Conservation (phyloP, 2,888 invertebrate genomes). For the Ceramica pisi region DNA sequence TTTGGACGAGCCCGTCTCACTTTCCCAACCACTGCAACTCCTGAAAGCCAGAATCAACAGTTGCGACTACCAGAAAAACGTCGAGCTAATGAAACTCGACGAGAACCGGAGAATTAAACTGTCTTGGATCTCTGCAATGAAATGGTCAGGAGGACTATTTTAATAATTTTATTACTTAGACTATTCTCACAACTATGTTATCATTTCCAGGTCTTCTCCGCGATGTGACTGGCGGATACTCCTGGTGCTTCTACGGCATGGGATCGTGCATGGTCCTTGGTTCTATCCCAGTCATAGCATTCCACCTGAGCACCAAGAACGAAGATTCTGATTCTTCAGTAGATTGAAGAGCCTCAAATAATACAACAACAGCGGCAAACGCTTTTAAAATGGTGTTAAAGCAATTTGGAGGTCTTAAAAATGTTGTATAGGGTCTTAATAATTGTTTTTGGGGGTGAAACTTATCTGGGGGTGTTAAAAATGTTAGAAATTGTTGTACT, state of each 20-base stretch:
- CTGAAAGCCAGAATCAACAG: too few relatives aligned
- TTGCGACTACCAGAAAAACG: too few relatives aligned
- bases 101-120: too few relatives aligned
- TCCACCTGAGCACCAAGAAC: slow-evolving; percentile 84
- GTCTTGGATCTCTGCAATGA: too few relatives aligned
- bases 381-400: slow-evolving; percentile 13
- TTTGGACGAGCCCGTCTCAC: too few relatives aligned
- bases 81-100: too few relatives aligned
- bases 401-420: not conserved
- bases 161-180: not conserved
- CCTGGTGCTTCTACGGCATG: slow-evolving; percentile 94
- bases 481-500: too few relatives aligned
- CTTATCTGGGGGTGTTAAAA: too few relatives aligned
- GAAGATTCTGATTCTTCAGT: slow-evolving; percentile 84
- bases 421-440: not conserved
- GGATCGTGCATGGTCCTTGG: slow-evolving; percentile 94
- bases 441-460: not conserved
- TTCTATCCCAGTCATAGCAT: slow-evolving; percentile 91
- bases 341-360: slow-evolving; percentile 71
- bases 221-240: slow-evolving; percentile 93
- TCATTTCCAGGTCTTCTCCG: slow-evolving; percentile 90
- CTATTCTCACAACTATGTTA: not conserved
- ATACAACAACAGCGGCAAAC: not conserved
- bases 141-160: too few relatives aligned
- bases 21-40: too few relatives aligned